Evolutionary conservation across 2,113 vertebrate species (phyloP), one percentile per base, ranked within the genome.

Genomic region (Oceanites oceanicus): DNA sequence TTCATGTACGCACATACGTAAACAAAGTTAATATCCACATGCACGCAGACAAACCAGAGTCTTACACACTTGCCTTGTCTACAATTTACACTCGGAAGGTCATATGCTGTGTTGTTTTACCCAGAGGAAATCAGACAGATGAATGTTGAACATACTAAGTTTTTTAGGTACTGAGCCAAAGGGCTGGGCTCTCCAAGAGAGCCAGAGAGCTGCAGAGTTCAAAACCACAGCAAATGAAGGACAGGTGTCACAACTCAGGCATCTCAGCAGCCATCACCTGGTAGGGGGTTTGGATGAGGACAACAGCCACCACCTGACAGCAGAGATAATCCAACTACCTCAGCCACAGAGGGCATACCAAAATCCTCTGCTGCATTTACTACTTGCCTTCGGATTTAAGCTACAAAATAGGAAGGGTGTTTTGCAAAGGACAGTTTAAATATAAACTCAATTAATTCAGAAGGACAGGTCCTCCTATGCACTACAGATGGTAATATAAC

Each of bases 51-150:
- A 86, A 86, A 2, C 23, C 30, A 21, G 15, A 61, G 8, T 53
- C 42, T 63, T 47, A 55, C 40, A 72, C 7, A 44, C 45, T 55
- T 67, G 16, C 50, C 50, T 40, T 45, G 27, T 50, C 83, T 81
- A 85, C 73, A 40, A 0, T 11, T 81, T 70, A 42, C 30, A 86
- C 67, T 38, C 3, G 1, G 45, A 66, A 86, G 29, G 42, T 77
- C 34, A 30, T 3, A 36, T 0, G 1, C 27, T 40, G 32, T 0
- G 0, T 4, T 62, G n/a, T 16, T 76, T 58, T 45, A 66, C 11
- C 15, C 84, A 40, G 16, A 86, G 13, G 49, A 81, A 27, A 32
- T 30, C 26, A 59, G 13, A 49, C 15, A 68, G 30, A 55, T 9
- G 7, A 86, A 92, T 3, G 9, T 26, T 11, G 55, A 70, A 75